Percentiles rank a stretch among this genome's conserved stretches.
Evolutionary conservation across 2,113 vertebrate genomes (phyloP).

Genomic region (Antechinus stuartii): DNA sequence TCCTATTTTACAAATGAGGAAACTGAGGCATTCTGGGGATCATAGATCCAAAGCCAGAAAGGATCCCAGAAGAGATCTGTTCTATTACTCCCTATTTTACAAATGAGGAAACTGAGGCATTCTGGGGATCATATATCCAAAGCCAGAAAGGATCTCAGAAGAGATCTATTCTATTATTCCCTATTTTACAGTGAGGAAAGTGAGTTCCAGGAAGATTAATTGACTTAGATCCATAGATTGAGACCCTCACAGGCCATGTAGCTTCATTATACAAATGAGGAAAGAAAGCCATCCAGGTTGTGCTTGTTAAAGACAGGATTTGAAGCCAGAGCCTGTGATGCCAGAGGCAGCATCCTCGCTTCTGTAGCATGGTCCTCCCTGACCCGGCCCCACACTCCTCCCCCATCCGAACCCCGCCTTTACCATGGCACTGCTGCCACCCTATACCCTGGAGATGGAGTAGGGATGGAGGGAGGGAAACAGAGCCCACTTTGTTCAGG

Average conservation of each 20-base stretch:
- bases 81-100: too few relatives aligned
- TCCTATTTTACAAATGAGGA: too few relatives aligned
- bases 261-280: neutral
- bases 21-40: too few relatives aligned
- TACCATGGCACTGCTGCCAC: neutral
- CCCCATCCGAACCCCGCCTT: neutral
- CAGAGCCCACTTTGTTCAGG: neutral
- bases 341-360: neutral
- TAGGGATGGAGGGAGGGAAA: neutral
- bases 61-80: neutral
- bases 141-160: neutral
- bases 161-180: neutral
- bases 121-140: neutral
- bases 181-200: constrained; percentile 37
- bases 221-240: neutral
- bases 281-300: neutral
- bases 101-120: neutral
- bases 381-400: neutral
- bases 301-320: neutral
- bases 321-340: neutral
- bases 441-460: constrained; percentile 12
- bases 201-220: neutral
- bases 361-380: neutral
- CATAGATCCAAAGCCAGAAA: neutral
- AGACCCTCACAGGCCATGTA: constrained; percentile 14